Conservation (phyloP, 2,888 invertebrate genomes). For the Lithodes maja region DNA sequence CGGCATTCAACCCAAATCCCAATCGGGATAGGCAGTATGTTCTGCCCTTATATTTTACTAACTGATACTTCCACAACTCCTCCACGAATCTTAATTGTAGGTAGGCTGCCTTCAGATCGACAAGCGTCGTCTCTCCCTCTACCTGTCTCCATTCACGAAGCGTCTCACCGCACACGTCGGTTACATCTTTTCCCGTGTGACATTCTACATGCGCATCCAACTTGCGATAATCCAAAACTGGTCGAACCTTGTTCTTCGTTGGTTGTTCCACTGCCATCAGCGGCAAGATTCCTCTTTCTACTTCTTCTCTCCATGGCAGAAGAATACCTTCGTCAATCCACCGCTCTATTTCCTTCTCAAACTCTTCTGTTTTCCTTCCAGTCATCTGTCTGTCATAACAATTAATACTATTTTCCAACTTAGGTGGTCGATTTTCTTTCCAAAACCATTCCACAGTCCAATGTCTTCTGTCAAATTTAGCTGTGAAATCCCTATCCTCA, state of each 20-base stretch:
- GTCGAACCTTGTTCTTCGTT: neutral
- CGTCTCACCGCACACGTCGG: conserved; percentile 5
- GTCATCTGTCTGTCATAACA: conserved; percentile 15
- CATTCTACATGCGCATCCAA: conserved; percentile 22
- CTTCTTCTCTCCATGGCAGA: no score
- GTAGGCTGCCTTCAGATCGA: conserved; percentile 39
- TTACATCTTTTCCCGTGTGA: conserved; percentile 30
- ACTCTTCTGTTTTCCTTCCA: neutral
- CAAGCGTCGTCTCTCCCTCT: neutral
- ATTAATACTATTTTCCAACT: neutral
- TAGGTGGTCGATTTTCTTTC: neutral
- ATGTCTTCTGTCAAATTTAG: conserved; percentile 17
- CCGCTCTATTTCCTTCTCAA: no score
- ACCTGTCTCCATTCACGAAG: neutral
- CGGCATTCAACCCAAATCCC: conserved; percentile 27
- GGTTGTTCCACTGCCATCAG: no score
- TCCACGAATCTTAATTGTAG: conserved; percentile 13
- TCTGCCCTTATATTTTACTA: conserved; percentile 32
- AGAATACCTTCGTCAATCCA: neutral
- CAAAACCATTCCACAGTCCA: conserved; percentile 16
- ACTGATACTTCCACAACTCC: conserved; percentile 44
- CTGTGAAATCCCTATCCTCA: conserved; percentile 14
- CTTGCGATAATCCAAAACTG: conserved; percentile 10
- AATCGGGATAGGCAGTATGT: conserved; percentile 32
- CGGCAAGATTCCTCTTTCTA: neutral